Conservation (phyloP, 2,888 invertebrate species). For the Pristionchus exspectatus region DNA sequence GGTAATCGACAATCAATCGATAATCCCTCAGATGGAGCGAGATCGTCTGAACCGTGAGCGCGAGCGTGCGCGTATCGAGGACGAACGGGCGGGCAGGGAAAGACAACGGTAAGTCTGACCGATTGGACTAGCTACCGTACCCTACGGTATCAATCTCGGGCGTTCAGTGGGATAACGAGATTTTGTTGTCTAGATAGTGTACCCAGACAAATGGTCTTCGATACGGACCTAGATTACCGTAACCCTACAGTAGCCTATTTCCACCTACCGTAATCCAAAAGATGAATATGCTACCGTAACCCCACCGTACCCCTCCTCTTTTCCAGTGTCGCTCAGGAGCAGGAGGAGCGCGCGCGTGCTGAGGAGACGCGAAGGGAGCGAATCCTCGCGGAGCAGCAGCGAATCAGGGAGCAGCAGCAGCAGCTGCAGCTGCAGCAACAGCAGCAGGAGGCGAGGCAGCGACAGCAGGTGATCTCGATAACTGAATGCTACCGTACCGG, state of each 20-base stretch:
- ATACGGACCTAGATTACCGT: background rate
- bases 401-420: conserved; percentile 30
- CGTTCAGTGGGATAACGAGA: too few relatives aligned
- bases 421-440: background rate
- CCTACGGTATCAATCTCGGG: too few relatives aligned
- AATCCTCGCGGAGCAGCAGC: conserved; percentile 27
- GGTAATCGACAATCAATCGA: background rate
- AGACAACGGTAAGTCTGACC: conserved; percentile 8
- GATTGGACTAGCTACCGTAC: background rate
- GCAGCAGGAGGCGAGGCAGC: conserved; percentile 41
- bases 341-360: background rate
- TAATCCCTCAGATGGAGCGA: conserved; percentile 51
- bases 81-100: background rate
- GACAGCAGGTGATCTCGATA: conserved; percentile 6
- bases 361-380: conserved; percentile 5
- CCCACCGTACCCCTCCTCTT: background rate
- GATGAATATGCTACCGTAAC: background rate
- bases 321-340: background rate
- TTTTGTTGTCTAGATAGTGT: too few relatives aligned
- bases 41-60: conserved; percentile 23
- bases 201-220: too few relatives aligned
- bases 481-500: background rate
- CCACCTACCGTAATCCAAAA: background rate
- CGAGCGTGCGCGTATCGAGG: background rate
- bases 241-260: background rate